phyloP scores from a whole-genome alignment of 2,888 invertebrate genomes.

The Agelastica alni region DNA sequence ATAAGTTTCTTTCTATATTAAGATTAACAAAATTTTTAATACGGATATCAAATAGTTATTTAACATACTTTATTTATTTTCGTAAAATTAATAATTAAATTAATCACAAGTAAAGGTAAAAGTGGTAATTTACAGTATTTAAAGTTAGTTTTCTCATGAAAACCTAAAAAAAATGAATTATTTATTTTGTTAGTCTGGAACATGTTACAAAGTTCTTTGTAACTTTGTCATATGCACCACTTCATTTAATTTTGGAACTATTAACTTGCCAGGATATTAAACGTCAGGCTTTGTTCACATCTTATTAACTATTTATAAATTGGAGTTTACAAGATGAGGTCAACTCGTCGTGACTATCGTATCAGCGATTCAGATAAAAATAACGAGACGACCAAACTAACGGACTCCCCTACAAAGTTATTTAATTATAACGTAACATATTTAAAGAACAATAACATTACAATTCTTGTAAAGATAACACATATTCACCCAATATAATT shows the following conservation, averaged over 20 bases:
- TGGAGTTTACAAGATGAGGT: constrained; percentile 1
- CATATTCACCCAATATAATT: no score
- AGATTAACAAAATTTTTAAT: no score
- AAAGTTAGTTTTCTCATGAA: not conserved
- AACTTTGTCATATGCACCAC: constrained; percentile 10
- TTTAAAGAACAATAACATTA: no score
- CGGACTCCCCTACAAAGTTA: no score
- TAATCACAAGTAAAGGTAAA: not conserved
- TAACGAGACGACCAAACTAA: no score
- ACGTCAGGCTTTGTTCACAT: constrained; percentile 1
- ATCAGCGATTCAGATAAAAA: not conserved
- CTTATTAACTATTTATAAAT: constrained; percentile 9
- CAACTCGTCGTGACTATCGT: not conserved
- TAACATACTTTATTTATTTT: no score
- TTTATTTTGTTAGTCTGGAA: constrained; percentile 2
- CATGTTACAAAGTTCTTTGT: not conserved
- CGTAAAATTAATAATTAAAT: constrained; percentile 2
- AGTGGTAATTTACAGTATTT: not conserved
- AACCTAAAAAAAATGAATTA: not conserved
- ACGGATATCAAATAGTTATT: no score
- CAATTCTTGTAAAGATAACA: no score
- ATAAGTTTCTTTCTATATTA: no score
- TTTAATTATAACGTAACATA: no score
- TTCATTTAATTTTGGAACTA: constrained; percentile 8
- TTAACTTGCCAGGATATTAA: constrained; percentile 3